Evolutionary conservation across 2,797 vertebrate genomes (phyloP), one percentile per base, ranked within the genome.

Genomic region (Knipowitschia caucasica): DNA sequence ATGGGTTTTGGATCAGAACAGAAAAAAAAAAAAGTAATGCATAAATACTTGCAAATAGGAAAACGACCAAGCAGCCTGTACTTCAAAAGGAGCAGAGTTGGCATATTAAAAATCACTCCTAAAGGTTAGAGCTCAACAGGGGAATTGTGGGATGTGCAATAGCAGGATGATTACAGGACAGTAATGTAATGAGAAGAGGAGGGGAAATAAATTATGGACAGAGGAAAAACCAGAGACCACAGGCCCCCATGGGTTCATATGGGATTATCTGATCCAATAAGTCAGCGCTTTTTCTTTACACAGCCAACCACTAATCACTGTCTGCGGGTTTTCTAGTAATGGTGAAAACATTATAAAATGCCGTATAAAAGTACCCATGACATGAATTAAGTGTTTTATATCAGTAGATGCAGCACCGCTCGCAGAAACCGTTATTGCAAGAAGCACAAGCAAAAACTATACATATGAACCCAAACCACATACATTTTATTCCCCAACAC

Each of bases 111-210:
- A 71, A 84, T 67, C 53, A 70, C 62, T 62, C 61, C 59, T 65
- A 89, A 89, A 90, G 84, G 87, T 87, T 84, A 88, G 67, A 50
- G 64, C 62, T 78, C 74, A 56, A 68, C 69, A 0, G 53, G 78
- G 84, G 82, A 78, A 76, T 85, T 69, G 62, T 60, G 40, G 52
- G 73, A 75, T 73, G 66, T 64, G 60, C 64, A 73, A 64, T 78
- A 74, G 62, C 69, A 73, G 36, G 40, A 62, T 68, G 69, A 73
- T 84, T 76, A 63, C 50, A 53, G 54, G 59, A 53, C 62, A 72
- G 68, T 73, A 68, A 69, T 74, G 68, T 75, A 68, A 68, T 71
- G 54, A 55, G 56, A 59, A 40, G 63, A 25, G n/a, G 11, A 61
- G 50, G 39, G 18, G 26, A 9, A 34, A 57, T 49, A 59, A 9